These are phyloP conservation scores for Pocillopora verrucosa DNA, from an alignment of 64 coral and sea anemone genomes.

Conservation along the genomic window DNA sequence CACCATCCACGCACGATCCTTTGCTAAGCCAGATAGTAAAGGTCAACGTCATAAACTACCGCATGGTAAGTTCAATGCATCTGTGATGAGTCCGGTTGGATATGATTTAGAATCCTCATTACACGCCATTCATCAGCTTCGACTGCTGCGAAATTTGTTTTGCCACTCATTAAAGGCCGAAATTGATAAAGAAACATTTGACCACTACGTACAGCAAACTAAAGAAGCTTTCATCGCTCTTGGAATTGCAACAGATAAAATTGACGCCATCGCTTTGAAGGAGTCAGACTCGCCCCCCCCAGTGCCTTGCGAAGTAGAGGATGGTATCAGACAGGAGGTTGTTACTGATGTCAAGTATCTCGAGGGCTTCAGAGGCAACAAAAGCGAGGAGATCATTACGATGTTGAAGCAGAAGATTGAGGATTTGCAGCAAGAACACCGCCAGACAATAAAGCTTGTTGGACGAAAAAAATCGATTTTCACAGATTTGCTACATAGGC, in stretches of 20 bases:
- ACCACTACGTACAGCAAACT: not conserved
- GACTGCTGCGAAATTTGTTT: not conserved
- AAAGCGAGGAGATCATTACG: too few species aligned
- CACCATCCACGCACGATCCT: not conserved
- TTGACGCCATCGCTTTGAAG: not conserved
- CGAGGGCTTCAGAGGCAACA: too few species aligned
- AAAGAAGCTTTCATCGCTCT: slow-evolving; percentile 1
- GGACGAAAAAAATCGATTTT: too few species aligned
- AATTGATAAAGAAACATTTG: not conserved
- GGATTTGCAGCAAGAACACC: too few species aligned
- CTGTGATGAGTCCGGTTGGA: not conserved
- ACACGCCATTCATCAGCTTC: slow-evolving; percentile 9
- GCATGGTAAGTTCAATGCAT: not conserved
- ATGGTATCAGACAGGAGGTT: too few species aligned
- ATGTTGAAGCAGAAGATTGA: too few species aligned
- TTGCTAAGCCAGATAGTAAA: not conserved
- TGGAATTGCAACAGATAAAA: not conserved
- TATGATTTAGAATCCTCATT: not conserved
- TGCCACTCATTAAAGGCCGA: not conserved
- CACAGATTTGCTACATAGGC: too few species aligned
- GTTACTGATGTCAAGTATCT: too few species aligned
- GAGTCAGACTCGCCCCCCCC: too few species aligned
- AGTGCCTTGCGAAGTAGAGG: too few species aligned
- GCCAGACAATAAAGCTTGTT: too few species aligned
- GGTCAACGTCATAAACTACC: not conserved